Base-by-base conservation (phyloP, 2,797 vertebrate genomes). In the Crypturellus tataupa region DNA sequence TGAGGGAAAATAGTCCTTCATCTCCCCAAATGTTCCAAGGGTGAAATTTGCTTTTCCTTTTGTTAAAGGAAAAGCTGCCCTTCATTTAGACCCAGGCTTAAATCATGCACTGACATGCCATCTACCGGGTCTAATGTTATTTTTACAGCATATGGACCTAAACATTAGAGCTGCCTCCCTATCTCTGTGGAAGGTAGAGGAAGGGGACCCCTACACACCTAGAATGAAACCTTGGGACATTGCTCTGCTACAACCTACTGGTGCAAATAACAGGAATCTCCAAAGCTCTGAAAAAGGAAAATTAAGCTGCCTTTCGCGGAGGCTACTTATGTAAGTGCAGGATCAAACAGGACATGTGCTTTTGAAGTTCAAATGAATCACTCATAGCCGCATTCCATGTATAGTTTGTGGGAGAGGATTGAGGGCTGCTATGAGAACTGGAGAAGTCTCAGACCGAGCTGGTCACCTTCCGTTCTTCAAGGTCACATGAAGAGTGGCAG, bases 1-100 rank as follows among this genome's bases (percentile, higher is more conserved):
- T 0, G 14, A 76, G 86, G 92, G 91, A 93, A 89, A 95, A 91
- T 17, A 79, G 70, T 79, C 83, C 91, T 78, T 85, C 18, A 80
- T 55, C 95, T 91, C 85, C 90, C 72, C 69, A 71, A 37, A 35
- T 2, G 2, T 92, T 93, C 94, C 53, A 88, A 90, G 85, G 70
- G 68, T 47, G 68, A 59, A 56, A 63, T 37, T 46, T 80, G 47
- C 31, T 56, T 80, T 89, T 80, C 67, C 20, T 56, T 7, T 46
- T 17, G 23, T 7, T 35, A 27, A 60, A 72, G 42, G 42, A 44
- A 17, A 5, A 63, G 78, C 9, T 67, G 39, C 39, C 42, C 70
- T n/a, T 90, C 17, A 12, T 24, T 63, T 29, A 69, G 47, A 24
- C 10, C 35, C 19, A 75, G 35, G 78, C 68, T 84, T 42, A 42